Base-by-base conservation (phyloP, 2,113 vertebrate genomes). In the Pedionomus torquatus region DNA sequence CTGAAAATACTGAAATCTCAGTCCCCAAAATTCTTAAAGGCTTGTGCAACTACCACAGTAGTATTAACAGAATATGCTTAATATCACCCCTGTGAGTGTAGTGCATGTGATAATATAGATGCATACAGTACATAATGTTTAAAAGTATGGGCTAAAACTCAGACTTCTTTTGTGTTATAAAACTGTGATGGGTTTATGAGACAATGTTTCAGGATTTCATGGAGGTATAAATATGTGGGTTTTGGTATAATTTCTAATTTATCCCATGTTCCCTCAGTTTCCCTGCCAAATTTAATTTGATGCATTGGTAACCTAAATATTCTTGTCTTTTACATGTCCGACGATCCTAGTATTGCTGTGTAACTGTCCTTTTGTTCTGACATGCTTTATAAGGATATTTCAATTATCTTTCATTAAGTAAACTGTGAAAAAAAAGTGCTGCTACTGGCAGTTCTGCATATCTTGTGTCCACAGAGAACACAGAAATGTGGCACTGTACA, bases 381-480 rank as follows among this genome's bases (percentile, higher is more conserved):
- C 18, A 9, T 69, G 19, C 3, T 90, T 88, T 81, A 57, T 48
- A 35, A 51, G 19, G 54, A 46, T 24, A 71, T 71, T 89, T 51
- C 18, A 75, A 89, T 43, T 60, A 79, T 10, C 7, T 37, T 49
- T 81, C 60, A 96, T 74, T 4, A 51, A 14, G 57, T 24, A 66
- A 51, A 21, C 13, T n/a, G 13, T 52, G 15, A 46, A 57, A 44
- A 58, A n/a, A 43, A 54, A 17, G 3, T 37, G 11, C 4, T 75
- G 25, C 43, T 87, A 5, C 63, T 94, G 78, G 28, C 8, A 89
- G 46, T 95, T 92, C 85, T 89, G 17, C 7, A 21, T 94, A 94
- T 87, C 35, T 77, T 17, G 54, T 87, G 65, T 77, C 43, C 63
- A 11, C 14, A 26, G n/a, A 80, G 17, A 81, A n/a, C 48, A 71